Conservation (phyloP, 2,797 vertebrate genomes). For the Peromyscus attwateri region DNA sequence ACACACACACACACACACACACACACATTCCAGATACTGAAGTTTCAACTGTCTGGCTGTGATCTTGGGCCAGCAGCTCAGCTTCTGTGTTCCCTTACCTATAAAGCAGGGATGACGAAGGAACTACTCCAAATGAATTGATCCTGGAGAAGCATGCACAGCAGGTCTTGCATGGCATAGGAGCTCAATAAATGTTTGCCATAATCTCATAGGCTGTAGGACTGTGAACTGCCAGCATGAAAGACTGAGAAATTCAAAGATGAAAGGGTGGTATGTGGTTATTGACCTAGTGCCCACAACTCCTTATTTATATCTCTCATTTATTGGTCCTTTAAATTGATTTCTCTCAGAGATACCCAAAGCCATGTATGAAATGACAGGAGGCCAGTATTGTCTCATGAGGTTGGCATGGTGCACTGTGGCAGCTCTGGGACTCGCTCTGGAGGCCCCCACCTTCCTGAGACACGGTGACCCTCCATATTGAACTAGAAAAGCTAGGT, state of each 20-base stretch:
- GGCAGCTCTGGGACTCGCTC: not conserved
- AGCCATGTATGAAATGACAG: not conserved
- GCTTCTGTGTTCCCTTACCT: slow-evolving; percentile 3
- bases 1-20: no score
- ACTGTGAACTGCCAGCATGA: not conserved
- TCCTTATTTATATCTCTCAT: not conserved
- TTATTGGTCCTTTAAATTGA: not conserved
- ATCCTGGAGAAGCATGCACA: not conserved
- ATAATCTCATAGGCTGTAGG: not conserved
- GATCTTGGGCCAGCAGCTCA: not conserved
- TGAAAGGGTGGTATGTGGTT: not conserved
- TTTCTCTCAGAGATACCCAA: slow-evolving; percentile 27
- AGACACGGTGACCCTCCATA: not conserved
- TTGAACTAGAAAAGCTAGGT: not conserved
- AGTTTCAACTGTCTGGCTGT: not conserved
- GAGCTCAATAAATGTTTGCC: not conserved
- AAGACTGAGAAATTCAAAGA: not conserved
- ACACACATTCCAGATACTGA: not conserved
- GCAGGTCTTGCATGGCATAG: not conserved
- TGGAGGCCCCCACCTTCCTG: not conserved
- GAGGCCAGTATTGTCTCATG: not conserved
- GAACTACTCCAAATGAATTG: not conserved
- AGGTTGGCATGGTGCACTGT: accelerated
- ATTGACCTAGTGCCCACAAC: not conserved
- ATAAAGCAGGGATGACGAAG: not conserved